These are phyloP conservation scores for Psophia crepitans DNA, from an alignment of 2,113 vertebrate species.

Conservation along the genomic window DNA sequence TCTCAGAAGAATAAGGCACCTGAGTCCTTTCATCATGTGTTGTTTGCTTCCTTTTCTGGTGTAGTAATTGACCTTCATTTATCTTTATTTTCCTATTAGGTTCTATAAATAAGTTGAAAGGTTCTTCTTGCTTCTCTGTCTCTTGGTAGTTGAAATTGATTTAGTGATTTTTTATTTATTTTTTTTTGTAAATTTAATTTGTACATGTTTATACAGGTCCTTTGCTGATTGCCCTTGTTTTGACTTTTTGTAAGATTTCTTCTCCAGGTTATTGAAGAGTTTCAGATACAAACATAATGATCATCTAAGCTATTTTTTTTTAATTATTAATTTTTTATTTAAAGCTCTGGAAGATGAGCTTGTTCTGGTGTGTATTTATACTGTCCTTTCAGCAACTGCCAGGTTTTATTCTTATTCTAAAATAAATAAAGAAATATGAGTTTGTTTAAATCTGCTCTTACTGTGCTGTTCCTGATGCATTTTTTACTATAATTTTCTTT, in stretches of 20 bases:
- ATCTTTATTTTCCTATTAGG: not conserved
- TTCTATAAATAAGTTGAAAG: not conserved
- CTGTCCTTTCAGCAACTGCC: not conserved
- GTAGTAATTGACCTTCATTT: not conserved
- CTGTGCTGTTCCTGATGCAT: not conserved
- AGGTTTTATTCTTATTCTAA: not conserved
- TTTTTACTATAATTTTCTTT: not conserved
- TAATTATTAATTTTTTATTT: not conserved
- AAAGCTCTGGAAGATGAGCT: not conserved
- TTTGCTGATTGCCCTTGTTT: not conserved
- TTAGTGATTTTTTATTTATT: not conserved
- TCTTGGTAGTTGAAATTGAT: not conserved
- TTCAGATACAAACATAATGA: not conserved
- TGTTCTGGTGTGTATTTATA: not conserved
- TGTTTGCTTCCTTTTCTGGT: not conserved
- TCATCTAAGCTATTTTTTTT: not conserved
- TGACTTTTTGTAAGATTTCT: not conserved
- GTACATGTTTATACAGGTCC: not conserved
- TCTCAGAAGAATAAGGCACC: not conserved
- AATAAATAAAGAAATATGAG: not conserved
- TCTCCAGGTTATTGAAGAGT: not conserved
- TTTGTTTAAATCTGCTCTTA: not conserved
- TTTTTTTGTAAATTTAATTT: not conserved
- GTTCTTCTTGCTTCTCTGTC: not conserved
- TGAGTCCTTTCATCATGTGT: not conserved